Conservation (phyloP, 1,140 invertebrate genomes). For the Lepidotrigona ventralis region DNA sequence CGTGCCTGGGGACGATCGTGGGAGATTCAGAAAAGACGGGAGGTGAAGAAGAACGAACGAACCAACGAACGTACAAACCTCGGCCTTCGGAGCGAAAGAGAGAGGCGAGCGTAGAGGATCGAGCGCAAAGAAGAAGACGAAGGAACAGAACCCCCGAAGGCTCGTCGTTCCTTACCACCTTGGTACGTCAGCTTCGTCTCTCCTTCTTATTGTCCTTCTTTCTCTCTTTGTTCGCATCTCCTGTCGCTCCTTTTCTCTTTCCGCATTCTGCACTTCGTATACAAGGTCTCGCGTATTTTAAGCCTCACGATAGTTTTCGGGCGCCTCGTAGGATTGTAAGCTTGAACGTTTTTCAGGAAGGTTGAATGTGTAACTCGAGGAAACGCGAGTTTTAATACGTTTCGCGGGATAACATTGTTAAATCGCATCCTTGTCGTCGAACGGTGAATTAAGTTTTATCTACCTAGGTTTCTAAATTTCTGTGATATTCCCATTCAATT, state of each 20-base stretch:
- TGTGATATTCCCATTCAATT: neutral
- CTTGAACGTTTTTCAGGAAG: neutral
- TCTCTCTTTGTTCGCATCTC: neutral
- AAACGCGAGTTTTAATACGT: neutral
- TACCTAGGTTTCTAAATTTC: no score
- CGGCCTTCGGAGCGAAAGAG: neutral
- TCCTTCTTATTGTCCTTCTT: neutral
- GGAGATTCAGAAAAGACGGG: constrained; percentile 43
- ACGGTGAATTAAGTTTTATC: neutral
- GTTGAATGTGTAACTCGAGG: neutral
- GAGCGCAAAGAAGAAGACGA: constrained; percentile 36
- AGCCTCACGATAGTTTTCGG: constrained; percentile 37
- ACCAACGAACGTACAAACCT: neutral
- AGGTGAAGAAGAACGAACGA: constrained; percentile 26
- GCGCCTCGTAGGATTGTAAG: neutral
- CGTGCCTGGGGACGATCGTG: constrained; percentile 67
- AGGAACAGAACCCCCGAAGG: constrained; percentile 29
- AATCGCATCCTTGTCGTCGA: neutral
- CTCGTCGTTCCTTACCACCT: constrained; percentile 42
- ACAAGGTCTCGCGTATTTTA: constrained; percentile 23
- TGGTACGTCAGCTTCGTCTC: constrained; percentile 29
- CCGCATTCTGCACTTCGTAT: neutral
- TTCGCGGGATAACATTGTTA: neutral
- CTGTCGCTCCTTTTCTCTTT: constrained; percentile 8
- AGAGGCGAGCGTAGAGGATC: neutral